Evolutionary conservation across 2,797 vertebrate species (phyloP).

Genomic region (Cetoscarus ocellatus): DNA sequence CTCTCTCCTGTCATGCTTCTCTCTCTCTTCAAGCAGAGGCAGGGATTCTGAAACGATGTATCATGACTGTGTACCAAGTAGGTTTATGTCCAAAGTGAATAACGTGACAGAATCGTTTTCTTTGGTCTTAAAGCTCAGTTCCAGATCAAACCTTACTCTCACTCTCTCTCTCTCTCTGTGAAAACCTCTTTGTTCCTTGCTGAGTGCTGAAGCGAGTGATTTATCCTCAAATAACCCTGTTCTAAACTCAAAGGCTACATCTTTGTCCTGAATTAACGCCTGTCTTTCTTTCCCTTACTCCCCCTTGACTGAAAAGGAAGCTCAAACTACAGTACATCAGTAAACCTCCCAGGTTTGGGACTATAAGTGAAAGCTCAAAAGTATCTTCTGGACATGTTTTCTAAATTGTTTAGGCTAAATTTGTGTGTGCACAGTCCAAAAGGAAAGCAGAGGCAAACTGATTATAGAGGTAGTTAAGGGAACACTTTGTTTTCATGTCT

Average conservation of each 20-base stretch:
- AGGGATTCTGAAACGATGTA: constrained; percentile 41
- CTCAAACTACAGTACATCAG: background rate
- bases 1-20: constrained; percentile 21
- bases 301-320: background rate
- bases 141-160: background rate
- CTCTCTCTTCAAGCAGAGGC: constrained; percentile 21
- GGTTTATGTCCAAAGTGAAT: constrained; percentile 32
- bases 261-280: background rate
- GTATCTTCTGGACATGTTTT: too few species aligned
- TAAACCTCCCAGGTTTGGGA: too few species aligned
- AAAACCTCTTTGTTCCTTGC: background rate
- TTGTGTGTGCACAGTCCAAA: too few species aligned
- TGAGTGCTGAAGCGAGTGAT: background rate
- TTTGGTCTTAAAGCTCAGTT: background rate
- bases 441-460: too few species aligned
- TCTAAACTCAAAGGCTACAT: background rate
- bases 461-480: too few species aligned
- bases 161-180: background rate
- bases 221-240: background rate
- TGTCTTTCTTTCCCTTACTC: background rate
- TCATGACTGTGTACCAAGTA: constrained; percentile 26
- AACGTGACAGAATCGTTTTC: constrained; percentile 9
- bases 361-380: too few species aligned
- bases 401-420: too few species aligned
- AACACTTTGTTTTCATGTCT: too few species aligned